These are phyloP conservation scores for Synanthedon myopaeformis DNA, from an alignment of 2,888 invertebrate species.

Conservation along the genomic window DNA sequence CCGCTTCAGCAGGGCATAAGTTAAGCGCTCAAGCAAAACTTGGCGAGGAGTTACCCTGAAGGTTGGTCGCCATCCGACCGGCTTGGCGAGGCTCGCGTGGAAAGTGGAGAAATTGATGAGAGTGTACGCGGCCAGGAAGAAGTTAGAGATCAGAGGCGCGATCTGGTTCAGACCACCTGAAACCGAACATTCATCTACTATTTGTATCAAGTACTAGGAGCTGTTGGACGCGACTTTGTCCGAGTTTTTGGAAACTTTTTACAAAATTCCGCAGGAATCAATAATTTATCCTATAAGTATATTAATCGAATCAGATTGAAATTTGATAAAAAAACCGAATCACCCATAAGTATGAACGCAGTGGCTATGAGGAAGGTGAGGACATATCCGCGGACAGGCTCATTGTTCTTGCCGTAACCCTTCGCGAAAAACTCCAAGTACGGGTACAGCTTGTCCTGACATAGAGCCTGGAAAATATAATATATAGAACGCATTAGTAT, in stretches of 20 bases:
- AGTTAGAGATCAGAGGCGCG: constrained; percentile 93
- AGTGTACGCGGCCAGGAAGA: constrained; percentile 93
- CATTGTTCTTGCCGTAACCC: constrained; percentile 84
- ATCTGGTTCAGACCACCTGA: constrained; percentile 88
- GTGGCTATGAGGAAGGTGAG: constrained; percentile 93
- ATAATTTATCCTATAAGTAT: too few relatives aligned
- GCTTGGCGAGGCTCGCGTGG: constrained; percentile 90
- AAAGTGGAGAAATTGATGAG: constrained; percentile 95
- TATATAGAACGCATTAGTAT: not conserved
- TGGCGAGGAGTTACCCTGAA: constrained; percentile 86
- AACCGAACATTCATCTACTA: constrained; percentile 12
- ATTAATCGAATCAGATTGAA: too few relatives aligned
- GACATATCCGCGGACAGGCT: constrained; percentile 90
- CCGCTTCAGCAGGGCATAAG: too few relatives aligned
- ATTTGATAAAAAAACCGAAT: constrained; percentile 10
- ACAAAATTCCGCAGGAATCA: too few relatives aligned
- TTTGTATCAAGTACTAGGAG: too few relatives aligned
- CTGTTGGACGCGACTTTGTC: too few relatives aligned
- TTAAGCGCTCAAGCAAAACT: too few relatives aligned
- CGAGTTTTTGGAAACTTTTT: too few relatives aligned
- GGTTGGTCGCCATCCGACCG: constrained; percentile 90
- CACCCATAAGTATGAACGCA: constrained; percentile 88
- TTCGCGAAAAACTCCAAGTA: constrained; percentile 91
- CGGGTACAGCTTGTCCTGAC: constrained; percentile 94
- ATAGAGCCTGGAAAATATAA: constrained; percentile 76